A percentile compares a stretch with the other conserved stretches of the same genome.
Evolutionary conservation across 2,113 vertebrate species (phyloP).

Genomic region (Lagopus muta): DNA sequence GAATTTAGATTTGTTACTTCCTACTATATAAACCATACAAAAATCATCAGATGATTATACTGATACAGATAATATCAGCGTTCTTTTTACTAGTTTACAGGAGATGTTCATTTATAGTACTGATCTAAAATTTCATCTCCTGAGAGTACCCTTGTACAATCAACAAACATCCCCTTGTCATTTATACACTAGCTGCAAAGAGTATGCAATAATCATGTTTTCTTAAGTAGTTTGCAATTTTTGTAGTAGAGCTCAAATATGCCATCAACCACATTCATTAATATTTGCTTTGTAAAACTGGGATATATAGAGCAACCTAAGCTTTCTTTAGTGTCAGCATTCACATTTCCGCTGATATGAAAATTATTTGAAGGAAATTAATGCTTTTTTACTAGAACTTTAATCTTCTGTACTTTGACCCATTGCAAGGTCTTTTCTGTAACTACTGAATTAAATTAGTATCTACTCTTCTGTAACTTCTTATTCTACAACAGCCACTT

Average conservation of each 20-base stretch:
- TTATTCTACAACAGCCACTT: not conserved
- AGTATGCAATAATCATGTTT: not conserved
- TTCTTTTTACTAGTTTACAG: not conserved
- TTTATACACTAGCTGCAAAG: not conserved
- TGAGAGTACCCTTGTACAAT: not conserved
- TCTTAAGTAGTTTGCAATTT: not conserved
- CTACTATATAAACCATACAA: not conserved
- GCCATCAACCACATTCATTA: not conserved
- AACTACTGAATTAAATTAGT: not conserved
- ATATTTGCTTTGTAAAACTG: not conserved
- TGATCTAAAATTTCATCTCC: conserved; percentile 5
- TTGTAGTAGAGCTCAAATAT: not conserved
- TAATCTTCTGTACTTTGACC: not conserved
- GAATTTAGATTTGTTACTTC: not conserved
- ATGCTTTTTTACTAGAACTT: not conserved
- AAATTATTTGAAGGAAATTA: not conserved
- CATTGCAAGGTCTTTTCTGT: not conserved
- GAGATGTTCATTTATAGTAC: not conserved
- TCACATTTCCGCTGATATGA: not conserved
- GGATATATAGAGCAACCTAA: not conserved
- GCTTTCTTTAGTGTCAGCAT: not conserved
- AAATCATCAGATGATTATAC: not conserved
- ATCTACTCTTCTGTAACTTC: not conserved
- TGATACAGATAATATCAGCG: not conserved
- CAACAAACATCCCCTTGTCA: not conserved